Base-by-base conservation (phyloP, 1,140 invertebrate genomes). In the Drosophila santomea region DNA sequence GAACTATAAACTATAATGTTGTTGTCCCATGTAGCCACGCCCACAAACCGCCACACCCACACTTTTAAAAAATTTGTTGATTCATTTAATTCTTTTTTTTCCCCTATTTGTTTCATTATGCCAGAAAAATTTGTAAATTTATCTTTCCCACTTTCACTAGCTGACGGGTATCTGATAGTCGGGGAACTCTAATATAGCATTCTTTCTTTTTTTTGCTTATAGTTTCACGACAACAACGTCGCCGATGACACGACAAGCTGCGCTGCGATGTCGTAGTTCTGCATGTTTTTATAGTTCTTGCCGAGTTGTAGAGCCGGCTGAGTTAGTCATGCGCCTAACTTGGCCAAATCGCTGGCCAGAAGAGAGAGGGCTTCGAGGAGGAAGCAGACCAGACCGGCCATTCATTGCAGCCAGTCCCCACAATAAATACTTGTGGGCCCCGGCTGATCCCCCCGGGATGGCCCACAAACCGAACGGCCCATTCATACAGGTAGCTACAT, bases 241-340 rank as follows among this genome's bases (percentile, higher is more conserved):
- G 43, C 64, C 80, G 80, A 83, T 83, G 81, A 86, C 83, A 85
- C 78, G 74, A 85, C 74, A 86, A 85, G 81, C 81, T 73, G 57
- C 74, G 80, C 77, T 60, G 73, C 72, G 72, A 74, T 81, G 82
- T 74, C 71, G 58, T 71, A 56, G 63, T 60, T 55, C 39, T 77
- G 59, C 47, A 67, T 50, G 55, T 56, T 66, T 60, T 57, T 73
- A 59, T 60, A 51, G 50, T 38, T 77, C 55, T 71, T 71, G 50
- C 50, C 50, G 8, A 36, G 10, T 15, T 83, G 84, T 71, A 69
- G 83, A 69, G 80, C 83, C 84, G 77, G 82, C 84, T 73, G 67
- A 72, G 85, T 89, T 88, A 89, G 84, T 88, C 84, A 88, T 88
- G 85, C 83, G 68, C 83, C 86, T 89, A 88, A 88, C 72, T 80